Base-by-base conservation (phyloP, 92 coral and sea anemone genomes). In the Epizoanthus rinbou region DNA sequence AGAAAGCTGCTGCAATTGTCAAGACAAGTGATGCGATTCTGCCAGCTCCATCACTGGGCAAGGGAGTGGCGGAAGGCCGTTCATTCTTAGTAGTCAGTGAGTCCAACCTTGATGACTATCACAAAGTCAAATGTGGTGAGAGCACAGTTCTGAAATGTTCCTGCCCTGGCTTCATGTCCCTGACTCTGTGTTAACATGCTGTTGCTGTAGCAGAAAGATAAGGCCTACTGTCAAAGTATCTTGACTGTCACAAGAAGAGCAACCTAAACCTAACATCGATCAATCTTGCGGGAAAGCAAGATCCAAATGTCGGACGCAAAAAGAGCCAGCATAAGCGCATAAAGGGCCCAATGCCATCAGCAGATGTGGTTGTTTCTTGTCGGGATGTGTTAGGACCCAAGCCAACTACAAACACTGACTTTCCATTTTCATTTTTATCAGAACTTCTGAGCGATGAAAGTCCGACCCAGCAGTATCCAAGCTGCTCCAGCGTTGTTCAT, bases 131-230 rank as follows among this genome's bases (percentile, higher is more conserved):
- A 73, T 84, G 88, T 73, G 74, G 83, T 35, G 76, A 3, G 82
- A 68, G 72, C 50, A 54, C 22, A 64, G 84, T 83, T 13, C 81
- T 84, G 24, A 88, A 84, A 53, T 88, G 91, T 64, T 84, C 85
- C 59, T 84, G 91, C 72, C 88, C 88, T 41, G 91, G 92, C 62
- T 81, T 85, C 87, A 89, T 74, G 73, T 89, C 86, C 19, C 82
- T 85, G 25, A 72, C 56, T 24, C 65, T 88, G 57, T 88, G 91
- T 71, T 88, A 87, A 0, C 91, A 83, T 76, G 87, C 87, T 33
- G 85, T 88, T n/a, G 91, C 91, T n/a, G 91, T 84, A 13, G 39
- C 80, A 41, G 91, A 88, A 45, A 87, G 82, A 64, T 22, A 88
- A 88, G 84, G 71, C 9, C 84, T 75, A 23, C 80, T 82, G 17